Base-by-base conservation (phyloP, 2,888 invertebrate genomes). In the Octonoba sinensis region DNA sequence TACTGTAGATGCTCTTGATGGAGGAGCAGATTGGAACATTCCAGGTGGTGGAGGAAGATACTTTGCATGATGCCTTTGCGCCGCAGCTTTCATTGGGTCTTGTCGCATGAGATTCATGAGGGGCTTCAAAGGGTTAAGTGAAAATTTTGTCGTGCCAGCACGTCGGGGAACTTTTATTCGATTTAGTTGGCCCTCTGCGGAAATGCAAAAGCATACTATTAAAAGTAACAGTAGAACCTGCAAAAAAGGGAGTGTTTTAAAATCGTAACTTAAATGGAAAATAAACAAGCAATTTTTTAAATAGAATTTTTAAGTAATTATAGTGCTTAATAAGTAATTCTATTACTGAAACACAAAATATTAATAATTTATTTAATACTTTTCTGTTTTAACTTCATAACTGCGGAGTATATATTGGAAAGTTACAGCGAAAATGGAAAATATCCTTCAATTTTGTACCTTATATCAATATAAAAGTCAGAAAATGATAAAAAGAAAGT, bases 21-120 rank as follows among this genome's bases (percentile, higher is more conserved):
- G 60, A 0, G 65, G 54, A 1, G 74, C 20, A 57, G 66, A 64
- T 13, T 27, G 75, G 16, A 71, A 72, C 82, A 82, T 82, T 1
- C 62, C 47, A 12, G 82, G 82, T 0, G 82, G 82, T 3, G 82
- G 82, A n/a, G 82, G 82, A 8, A 82, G 27, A 44, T 76, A 76
- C 22, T 82, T 82, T 1, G 72, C 27, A 44, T 67, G 47, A 15
- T 82, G 82, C 20, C 76, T 46, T 51, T 76, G 76, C 6, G 76
- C 82, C 0, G 82, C 56, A 11, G 72, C 72, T 24, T 76, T 82
- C 82, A 82, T 72, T 0, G 82, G 82, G 18, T 82, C 82, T 27
- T 73, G 79, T 6, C 82, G 49, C 71, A 82, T 74, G 8, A 82
- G 62, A 22, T 82, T 82, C 76, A 82, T 76, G 0, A 82, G 3